Evolutionary conservation across 1,140 invertebrate genomes (phyloP).

Genomic region (Drosophila orosa): DNA sequence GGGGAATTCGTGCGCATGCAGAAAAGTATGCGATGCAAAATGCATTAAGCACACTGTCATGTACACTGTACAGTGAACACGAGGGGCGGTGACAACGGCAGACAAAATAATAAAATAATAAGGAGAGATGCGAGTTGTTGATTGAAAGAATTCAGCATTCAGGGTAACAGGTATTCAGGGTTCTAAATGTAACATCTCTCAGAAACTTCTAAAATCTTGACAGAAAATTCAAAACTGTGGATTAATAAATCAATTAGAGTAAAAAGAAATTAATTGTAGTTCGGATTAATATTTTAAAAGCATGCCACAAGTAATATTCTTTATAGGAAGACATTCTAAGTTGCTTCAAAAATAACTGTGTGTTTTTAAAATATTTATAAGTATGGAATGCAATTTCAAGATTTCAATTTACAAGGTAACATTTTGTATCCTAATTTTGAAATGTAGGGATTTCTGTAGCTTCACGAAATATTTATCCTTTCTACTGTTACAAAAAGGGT

Average conservation of each 20-base stretch:
- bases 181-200: no score
- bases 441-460: not conserved
- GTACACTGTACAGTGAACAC: conserved; percentile 60
- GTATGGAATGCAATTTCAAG: not conserved
- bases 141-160: not conserved
- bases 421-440: not conserved
- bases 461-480: not conserved
- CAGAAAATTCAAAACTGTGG: not conserved
- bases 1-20: conserved; percentile 60
- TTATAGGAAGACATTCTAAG: not conserved
- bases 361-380: not conserved
- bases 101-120: conserved; percentile 21
- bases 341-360: rapidly evolving
- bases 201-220: not conserved
- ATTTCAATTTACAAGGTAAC: not conserved
- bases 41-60: conserved; percentile 73
- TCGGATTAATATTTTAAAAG: not conserved
- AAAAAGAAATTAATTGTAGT: not conserved
- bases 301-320: not conserved
- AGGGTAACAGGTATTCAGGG: no score
- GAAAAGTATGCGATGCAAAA: conserved; percentile 67
- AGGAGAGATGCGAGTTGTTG: not conserved
- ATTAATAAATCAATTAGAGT: not conserved
- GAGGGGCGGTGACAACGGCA: conserved; percentile 27
- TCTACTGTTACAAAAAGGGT: not conserved